These are phyloP conservation scores for Euzophera pinguis DNA, from an alignment of 2,888 invertebrate species.

Conservation along the genomic window DNA sequence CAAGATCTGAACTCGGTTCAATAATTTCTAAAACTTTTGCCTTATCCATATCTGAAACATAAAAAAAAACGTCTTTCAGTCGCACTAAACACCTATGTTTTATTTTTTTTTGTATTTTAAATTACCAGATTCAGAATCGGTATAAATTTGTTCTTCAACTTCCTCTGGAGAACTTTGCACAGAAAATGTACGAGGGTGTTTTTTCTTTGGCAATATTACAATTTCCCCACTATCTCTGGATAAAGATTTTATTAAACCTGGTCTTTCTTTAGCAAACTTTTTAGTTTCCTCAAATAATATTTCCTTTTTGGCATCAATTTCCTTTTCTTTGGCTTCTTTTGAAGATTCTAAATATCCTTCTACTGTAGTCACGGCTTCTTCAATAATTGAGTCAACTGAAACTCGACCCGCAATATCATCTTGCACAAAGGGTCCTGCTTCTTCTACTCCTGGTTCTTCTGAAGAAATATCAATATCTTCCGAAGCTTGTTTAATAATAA, in stretches of 20 bases:
- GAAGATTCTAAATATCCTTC: constrained; percentile 57
- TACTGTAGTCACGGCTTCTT: constrained; percentile 67
- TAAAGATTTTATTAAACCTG: constrained; percentile 66
- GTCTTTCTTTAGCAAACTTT: constrained; percentile 55
- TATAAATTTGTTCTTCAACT: constrained; percentile 76
- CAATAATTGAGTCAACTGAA: constrained; percentile 71
- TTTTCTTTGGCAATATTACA: constrained; percentile 71
- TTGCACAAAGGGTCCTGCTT: constrained; percentile 23
- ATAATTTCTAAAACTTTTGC: constrained; percentile 76
- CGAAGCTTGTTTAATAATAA: constrained; percentile 73
- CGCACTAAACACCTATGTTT: no score
- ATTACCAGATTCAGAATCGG: constrained; percentile 74
- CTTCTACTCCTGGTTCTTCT: constrained; percentile 51
- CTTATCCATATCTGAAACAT: constrained; percentile 70
- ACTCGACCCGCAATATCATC: constrained; percentile 57
- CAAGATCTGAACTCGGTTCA: constrained; percentile 67
- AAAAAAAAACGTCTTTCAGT: no score
- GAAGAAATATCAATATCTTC: constrained; percentile 67
- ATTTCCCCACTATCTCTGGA: constrained; percentile 72
- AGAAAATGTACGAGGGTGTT: constrained; percentile 69
- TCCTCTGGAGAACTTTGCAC: constrained; percentile 77
- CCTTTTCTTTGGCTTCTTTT: constrained; percentile 41
- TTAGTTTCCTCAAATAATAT: constrained; percentile 51
- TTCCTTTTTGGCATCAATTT: constrained; percentile 49
- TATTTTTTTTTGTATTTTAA: neutral